Conservation (phyloP, 1,140 invertebrate genomes). For the Cephus cinctus region DNA sequence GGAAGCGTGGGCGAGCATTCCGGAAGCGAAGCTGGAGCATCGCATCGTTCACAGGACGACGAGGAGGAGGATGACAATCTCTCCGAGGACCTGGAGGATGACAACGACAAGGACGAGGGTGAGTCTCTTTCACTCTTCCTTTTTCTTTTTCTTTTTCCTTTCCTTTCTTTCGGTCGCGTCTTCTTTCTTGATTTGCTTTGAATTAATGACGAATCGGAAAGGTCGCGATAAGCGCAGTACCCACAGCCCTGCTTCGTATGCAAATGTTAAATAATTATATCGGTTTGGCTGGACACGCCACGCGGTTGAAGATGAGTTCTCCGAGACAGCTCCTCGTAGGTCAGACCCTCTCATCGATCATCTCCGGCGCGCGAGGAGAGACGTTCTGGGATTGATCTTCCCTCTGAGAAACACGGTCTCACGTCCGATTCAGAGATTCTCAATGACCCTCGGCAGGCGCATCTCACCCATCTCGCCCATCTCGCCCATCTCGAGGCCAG, state of each 20-base stretch:
- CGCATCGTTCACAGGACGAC: slow-evolving; percentile 64
- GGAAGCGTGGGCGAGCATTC: slow-evolving; percentile 66
- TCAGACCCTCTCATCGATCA: slow-evolving; percentile 54
- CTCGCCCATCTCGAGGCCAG: background rate
- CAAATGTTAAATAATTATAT: slow-evolving; percentile 54
- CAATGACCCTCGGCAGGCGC: no score
- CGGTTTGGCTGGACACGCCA: slow-evolving; percentile 43
- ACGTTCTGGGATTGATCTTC: slow-evolving; percentile 40
- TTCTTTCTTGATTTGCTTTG: slow-evolving; percentile 13
- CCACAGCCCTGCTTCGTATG: slow-evolving; percentile 21
- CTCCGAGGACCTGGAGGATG: slow-evolving; percentile 76
- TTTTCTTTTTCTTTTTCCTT: background rate
- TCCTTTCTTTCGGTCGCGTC: background rate
- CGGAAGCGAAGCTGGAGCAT: slow-evolving; percentile 63
- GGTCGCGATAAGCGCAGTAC: background rate
- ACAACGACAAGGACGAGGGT: slow-evolving; percentile 86
- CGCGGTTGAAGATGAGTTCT: slow-evolving; percentile 46
- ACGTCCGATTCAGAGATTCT: slow-evolving; percentile 26
- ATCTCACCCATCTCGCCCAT: no score
- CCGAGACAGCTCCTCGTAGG: slow-evolving; percentile 32
- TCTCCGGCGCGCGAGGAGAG: slow-evolving; percentile 38
- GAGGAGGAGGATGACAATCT: slow-evolving; percentile 77
- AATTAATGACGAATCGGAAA: slow-evolving; percentile 10
- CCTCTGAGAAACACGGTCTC: slow-evolving; percentile 24
- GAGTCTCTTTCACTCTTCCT: slow-evolving; percentile 28